phyloP scores from a whole-genome alignment of 1,140 invertebrate species.

The Liolophura sinensis region DNA sequence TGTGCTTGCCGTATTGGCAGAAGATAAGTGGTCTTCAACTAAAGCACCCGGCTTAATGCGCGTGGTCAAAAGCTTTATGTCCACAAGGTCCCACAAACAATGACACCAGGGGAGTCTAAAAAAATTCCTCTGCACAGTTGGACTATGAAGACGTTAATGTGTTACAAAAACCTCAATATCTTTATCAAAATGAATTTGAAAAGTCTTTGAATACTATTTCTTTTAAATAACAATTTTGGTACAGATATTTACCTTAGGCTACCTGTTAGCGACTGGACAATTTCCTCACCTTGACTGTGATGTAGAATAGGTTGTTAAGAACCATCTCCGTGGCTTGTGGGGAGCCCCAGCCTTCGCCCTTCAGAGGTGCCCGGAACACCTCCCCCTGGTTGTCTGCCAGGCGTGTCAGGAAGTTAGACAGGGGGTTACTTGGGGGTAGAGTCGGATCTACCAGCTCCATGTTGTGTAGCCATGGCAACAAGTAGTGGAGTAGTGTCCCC shows the following conservation, averaged over 20 bases:
- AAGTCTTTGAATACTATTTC: neutral
- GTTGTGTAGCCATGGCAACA: constrained; percentile 97
- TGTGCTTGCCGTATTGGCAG: no score
- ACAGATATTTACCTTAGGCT: no score
- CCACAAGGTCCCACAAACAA: no score
- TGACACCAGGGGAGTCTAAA: no score
- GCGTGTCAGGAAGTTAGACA: constrained; percentile 47
- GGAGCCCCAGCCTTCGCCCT: constrained; percentile 93
- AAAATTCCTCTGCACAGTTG: no score
- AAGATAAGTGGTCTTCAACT: no score
- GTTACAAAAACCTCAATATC: no score
- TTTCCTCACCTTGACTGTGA: constrained; percentile 84
- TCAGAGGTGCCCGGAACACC: constrained; percentile 48
- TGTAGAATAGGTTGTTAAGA: constrained; percentile 97
- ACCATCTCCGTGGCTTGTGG: constrained; percentile 99
- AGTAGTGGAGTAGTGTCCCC: constrained; percentile 85
- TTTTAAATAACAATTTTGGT: neutral
- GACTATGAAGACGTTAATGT: no score
- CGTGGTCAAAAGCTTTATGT: no score
- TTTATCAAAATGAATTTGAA: neutral
- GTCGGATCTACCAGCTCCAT: constrained; percentile 98
- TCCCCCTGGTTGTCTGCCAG: constrained; percentile 43
- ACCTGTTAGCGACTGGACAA: neutral
- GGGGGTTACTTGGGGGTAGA: constrained; percentile 73
- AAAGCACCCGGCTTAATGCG: no score